Evolutionary conservation across 2,797 vertebrate species (phyloP), one percentile per base, ranked within the genome.

Genomic region (Bradypodion ventrale): DNA sequence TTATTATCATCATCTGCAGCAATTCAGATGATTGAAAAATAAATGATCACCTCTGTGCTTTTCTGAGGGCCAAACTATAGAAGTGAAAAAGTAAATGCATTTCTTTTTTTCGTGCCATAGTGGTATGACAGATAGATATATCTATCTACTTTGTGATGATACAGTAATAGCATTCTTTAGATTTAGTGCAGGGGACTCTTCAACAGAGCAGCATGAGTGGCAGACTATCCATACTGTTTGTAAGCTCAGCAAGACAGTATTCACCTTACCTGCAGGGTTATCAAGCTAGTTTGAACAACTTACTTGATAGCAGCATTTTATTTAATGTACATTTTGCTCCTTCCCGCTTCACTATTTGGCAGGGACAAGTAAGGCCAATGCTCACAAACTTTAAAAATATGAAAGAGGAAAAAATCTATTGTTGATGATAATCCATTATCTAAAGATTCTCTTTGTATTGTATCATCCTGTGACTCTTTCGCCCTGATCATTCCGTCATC

Each of bases 201-300:
- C 69, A 40, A n/a, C 13, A 40, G 32, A 52, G 66, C 35, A 21
- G 59, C 52, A 7, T 21, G 65, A 1, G 72, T 46, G 65, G 12
- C 60, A 76, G 23, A 74, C 72, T 0, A 0, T 3, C 8, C 10
- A 60, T 56, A 32, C 59, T n/a, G 2, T 32, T 62, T 87, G 37
- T 37, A 70, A 49, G 23, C 72, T 40, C 60, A 29, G 42, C 40
- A 52, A 37, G 59, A 27, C 56, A 49, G 12, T 7, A 69, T 62
- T 70, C 75, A 60, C n/a, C 56, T 46, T 46, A 21, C 83, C 75
- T 78, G 65, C 52, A 46, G n/a, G 52, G 52, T 78, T 84, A 62
- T 84, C 65, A 78, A 35, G 37, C 82, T 84, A 56, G 65, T 46
- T 84, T 62, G 56, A 78, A 77, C n/a, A 69, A 75, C 74, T n/a